Evolutionary conservation across 2,797 vertebrate genomes (phyloP).

Genomic region (Anableps anableps): DNA sequence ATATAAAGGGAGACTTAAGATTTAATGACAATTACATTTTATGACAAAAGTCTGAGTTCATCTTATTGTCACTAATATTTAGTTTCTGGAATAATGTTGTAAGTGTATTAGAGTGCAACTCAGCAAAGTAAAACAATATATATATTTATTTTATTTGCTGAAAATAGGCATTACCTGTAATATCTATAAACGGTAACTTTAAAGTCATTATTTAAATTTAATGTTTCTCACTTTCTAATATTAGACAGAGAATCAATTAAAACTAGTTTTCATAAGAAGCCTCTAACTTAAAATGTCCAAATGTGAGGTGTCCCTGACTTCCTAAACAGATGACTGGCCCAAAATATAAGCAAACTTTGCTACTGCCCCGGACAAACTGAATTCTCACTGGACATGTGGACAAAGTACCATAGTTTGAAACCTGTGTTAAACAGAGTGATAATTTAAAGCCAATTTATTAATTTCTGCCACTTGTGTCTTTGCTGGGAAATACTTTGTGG

Average conservation of each 20-base stretch:
- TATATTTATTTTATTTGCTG: neutral
- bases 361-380: too few species aligned
- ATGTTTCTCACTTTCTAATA: neutral
- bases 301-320: neutral
- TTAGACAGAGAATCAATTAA: neutral
- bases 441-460: neutral
- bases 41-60: too few species aligned
- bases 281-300: neutral
- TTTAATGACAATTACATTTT: neutral
- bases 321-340: neutral
- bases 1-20: neutral
- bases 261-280: neutral
- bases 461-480: neutral
- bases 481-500: neutral
- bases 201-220: neutral
- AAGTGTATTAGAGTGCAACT: neutral
- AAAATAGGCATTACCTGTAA: neutral
- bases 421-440: neutral
- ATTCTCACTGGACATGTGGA: too few species aligned
- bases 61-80: neutral
- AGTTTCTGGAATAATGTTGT: neutral
- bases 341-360: neutral
- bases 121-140: neutral
- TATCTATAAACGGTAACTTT: neutral
- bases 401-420: neutral